Conservation (phyloP, 2,888 invertebrate genomes). For the Tachina lurida region DNA sequence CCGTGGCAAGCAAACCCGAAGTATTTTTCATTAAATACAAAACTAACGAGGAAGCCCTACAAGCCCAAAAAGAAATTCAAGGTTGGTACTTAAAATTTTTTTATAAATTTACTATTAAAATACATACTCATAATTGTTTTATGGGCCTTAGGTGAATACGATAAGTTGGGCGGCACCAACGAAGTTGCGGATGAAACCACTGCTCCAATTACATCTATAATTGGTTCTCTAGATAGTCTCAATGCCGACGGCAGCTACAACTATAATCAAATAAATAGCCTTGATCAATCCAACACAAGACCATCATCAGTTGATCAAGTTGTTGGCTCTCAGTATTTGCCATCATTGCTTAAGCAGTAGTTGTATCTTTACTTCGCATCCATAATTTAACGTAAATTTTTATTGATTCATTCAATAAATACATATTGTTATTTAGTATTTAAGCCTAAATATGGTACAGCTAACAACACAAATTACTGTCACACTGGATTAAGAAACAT, state of each 20-base stretch:
- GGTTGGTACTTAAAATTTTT: conserved; percentile 67
- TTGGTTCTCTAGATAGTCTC: conserved; percentile 77
- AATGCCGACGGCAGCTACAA: conserved; percentile 77
- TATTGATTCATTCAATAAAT: conserved; percentile 3
- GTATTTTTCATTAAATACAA: conserved; percentile 82
- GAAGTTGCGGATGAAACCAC: conserved; percentile 79
- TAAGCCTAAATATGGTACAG: conserved; percentile 46
- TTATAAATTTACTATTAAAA: neutral
- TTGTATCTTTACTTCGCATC: conserved; percentile 12
- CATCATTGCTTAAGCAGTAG: conserved; percentile 71
- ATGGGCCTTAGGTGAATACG: conserved; percentile 77
- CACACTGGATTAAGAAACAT: conserved; percentile 28
- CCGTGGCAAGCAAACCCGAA: conserved; percentile 79
- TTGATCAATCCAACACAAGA: neutral
- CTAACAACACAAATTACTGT: conserved; percentile 25
- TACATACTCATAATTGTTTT: neutral
- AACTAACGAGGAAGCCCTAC: conserved; percentile 80
- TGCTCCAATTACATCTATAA: conserved; percentile 78
- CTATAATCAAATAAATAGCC: conserved; percentile 69
- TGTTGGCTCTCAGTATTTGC: conserved; percentile 77
- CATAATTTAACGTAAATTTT: conserved; percentile 17
- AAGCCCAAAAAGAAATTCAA: conserved; percentile 81
- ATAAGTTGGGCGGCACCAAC: conserved; percentile 79
- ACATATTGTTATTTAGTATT: conserved; percentile 56
- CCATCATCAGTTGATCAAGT: conserved; percentile 38